phyloP scores from a whole-genome alignment of 1,140 invertebrate genomes.

The Zaprionus ghesquierei region DNA sequence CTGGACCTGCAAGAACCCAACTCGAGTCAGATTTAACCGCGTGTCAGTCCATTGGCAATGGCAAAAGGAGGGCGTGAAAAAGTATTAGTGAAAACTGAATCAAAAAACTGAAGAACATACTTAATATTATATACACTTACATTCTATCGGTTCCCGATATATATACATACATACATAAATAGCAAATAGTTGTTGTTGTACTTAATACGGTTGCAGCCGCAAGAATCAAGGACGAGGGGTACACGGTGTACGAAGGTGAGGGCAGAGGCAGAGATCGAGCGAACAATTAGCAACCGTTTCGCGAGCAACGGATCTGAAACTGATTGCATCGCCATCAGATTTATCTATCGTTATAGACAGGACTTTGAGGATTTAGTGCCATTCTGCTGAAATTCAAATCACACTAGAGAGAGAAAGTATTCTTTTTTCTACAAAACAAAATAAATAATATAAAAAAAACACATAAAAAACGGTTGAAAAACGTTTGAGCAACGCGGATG shows the following conservation, averaged over 20 bases:
- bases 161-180: constrained; percentile 26
- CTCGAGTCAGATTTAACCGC: constrained; percentile 10
- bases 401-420: constrained; percentile 29
- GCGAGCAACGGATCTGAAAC: constrained; percentile 48
- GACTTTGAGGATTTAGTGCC: constrained; percentile 69
- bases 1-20: constrained; percentile 10
- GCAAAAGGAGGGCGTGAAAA: constrained; percentile 28
- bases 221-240: background rate
- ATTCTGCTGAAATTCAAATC: constrained; percentile 68
- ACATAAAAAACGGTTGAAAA: constrained; percentile 14
- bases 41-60: background rate
- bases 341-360: constrained; percentile 1
- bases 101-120: constrained; percentile 27
- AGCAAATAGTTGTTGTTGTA: constrained; percentile 60
- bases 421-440: background rate
- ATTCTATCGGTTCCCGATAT: background rate
- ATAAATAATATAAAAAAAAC: background rate
- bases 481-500: constrained; percentile 27
- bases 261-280: constrained; percentile 30
- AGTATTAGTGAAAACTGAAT: constrained; percentile 73
- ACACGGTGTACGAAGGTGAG: constrained; percentile 2
- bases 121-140: constrained; percentile 4
- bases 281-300: constrained; percentile 55
- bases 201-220: constrained; percentile 38
- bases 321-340: constrained; percentile 33